Conservation (phyloP, 2,113 vertebrate species). For the Rhinoptilus africanus region DNA sequence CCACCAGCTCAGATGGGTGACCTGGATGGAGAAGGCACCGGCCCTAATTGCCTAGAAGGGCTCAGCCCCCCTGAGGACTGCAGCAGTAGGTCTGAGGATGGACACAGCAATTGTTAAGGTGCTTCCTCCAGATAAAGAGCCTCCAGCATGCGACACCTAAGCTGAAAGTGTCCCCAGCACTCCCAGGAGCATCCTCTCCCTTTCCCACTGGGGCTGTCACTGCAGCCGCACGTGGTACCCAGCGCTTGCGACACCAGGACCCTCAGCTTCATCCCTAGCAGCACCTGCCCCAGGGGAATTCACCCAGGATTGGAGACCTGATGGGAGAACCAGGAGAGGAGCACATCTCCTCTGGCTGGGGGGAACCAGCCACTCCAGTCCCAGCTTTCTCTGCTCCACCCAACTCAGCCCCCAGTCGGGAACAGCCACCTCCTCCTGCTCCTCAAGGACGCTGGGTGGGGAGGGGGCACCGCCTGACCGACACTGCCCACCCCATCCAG, state of each 20-base stretch:
- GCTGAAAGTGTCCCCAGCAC: not conserved
- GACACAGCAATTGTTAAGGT: not conserved
- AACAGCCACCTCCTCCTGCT: not conserved
- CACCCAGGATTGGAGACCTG: not conserved
- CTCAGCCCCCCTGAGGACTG: not conserved
- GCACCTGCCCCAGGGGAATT: accelerated
- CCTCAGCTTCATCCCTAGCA: not conserved
- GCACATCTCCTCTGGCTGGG: not conserved
- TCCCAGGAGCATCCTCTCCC: not conserved
- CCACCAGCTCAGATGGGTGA: not conserved
- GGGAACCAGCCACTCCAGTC: not conserved
- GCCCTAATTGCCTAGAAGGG: not conserved
- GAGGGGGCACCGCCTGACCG: not conserved
- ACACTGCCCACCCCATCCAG: not conserved
- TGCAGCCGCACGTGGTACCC: not conserved
- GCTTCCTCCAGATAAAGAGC: not conserved
- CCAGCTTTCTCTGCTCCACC: not conserved
- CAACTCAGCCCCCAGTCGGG: not conserved
- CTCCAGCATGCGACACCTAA: accelerated
- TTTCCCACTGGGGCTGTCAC: not conserved
- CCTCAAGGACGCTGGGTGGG: not conserved
- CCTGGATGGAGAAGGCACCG: not conserved
- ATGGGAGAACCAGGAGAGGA: not conserved
- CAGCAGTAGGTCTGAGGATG: not conserved
- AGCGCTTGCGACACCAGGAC: not conserved